These are phyloP conservation scores for Epinephelus moara DNA, from an alignment of 2,113 vertebrate genomes.

Conservation along the genomic window DNA sequence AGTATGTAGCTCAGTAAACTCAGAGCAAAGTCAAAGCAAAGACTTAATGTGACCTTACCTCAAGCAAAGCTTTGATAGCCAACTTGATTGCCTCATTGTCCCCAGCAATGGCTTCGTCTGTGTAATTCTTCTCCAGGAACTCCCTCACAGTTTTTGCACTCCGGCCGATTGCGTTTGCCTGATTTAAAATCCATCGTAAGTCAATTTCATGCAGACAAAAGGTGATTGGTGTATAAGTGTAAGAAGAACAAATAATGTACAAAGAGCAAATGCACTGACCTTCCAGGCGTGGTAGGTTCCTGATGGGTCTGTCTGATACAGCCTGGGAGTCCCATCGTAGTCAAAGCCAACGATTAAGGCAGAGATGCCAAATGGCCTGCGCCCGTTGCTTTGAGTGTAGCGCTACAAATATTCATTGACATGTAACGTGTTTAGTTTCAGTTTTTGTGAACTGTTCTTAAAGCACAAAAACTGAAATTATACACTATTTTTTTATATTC, in stretches of 20 bases:
- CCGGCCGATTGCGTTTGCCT: constrained; percentile 88
- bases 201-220: not conserved
- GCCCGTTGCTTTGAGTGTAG: constrained; percentile 89
- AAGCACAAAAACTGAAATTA: not conserved
- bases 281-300: constrained; percentile 91
- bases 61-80: constrained; percentile 88
- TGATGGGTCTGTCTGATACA: constrained; percentile 90
- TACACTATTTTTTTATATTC: not conserved
- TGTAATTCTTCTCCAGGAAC: constrained; percentile 90
- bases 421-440: not conserved
- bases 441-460: not conserved
- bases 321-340: constrained; percentile 85
- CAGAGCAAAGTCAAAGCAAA: not conserved
- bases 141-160: constrained; percentile 88
- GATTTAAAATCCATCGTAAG: not conserved
- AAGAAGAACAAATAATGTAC: not conserved
- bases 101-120: constrained; percentile 84
- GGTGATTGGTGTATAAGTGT: not conserved
- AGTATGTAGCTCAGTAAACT: not conserved
- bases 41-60: constrained; percentile 80
- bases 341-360: constrained; percentile 90
- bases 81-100: constrained; percentile 87
- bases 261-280: constrained; percentile 66
- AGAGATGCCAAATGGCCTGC: constrained; percentile 88
- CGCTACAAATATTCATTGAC: constrained; percentile 68